These are phyloP conservation scores for Trachelus iudaicus DNA, from an alignment of 2,888 invertebrate genomes.

Conservation along the genomic window DNA sequence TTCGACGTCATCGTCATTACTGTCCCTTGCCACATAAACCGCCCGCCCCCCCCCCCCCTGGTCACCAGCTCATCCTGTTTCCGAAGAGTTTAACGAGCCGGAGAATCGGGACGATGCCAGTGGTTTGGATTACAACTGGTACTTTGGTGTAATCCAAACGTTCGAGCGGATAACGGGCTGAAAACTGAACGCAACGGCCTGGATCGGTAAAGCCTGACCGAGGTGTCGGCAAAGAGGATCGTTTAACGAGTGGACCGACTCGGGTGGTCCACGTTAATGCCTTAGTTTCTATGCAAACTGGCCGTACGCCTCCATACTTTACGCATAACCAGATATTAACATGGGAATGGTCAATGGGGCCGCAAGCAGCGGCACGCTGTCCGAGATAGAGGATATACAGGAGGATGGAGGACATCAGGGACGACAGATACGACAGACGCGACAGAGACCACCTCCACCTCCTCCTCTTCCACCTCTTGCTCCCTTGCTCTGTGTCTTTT, in stretches of 20 bases:
- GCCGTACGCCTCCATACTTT: conserved; percentile 62
- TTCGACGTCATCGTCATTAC: too few species aligned
- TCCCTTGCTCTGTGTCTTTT: too few species aligned
- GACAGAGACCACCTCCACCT: too few species aligned
- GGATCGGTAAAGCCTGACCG: conserved; percentile 33
- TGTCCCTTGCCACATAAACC: too few species aligned
- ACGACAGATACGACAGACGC: too few species aligned
- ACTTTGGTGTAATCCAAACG: conserved; percentile 2
- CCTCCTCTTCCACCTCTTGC: too few species aligned
- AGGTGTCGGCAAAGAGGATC: conserved; percentile 58
- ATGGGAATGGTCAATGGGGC: conserved; percentile 58
- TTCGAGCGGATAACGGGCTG: conserved; percentile 29
- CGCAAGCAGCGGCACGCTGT: conserved; percentile 21
- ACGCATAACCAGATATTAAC: conserved; percentile 63
- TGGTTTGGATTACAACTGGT: neutral
- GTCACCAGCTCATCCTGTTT: too few species aligned
- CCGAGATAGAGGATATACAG: conserved; percentile 25
- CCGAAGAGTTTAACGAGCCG: too few species aligned
- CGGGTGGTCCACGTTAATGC: conserved; percentile 62
- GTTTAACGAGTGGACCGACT: conserved; percentile 61
- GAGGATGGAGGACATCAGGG: neutral
- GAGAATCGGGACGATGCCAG: too few species aligned
- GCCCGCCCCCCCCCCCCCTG: too few species aligned
- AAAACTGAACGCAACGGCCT: conserved; percentile 33
- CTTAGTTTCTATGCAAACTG: conserved; percentile 64